Percentiles rank a stretch among this genome's conserved stretches.
Conservation (phyloP, 2,113 vertebrate species). For the Oryzias celebensis region DNA sequence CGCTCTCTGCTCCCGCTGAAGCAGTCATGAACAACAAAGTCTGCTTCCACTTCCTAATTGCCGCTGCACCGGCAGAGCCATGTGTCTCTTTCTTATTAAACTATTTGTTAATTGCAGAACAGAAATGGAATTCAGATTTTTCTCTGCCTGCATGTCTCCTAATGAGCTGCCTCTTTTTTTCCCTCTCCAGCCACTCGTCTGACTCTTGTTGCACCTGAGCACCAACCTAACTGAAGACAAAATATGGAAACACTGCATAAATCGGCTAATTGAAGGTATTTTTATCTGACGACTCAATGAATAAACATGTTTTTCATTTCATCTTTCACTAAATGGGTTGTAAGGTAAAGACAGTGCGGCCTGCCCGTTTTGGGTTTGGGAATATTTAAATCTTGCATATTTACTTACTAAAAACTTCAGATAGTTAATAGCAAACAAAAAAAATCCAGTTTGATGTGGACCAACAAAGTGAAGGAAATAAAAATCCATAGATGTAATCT, state of each 20-base stretch:
- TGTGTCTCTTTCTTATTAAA: slow-evolving; percentile 60
- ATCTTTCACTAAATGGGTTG: background rate
- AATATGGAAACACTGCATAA: background rate
- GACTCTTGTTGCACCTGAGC: slow-evolving; percentile 30
- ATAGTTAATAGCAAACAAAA: too few relatives aligned
- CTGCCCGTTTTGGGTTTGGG: too few relatives aligned
- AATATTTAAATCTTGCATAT: too few relatives aligned
- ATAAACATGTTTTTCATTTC: slow-evolving; percentile 15
- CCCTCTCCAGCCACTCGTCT: background rate
- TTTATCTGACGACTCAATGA: slow-evolving; percentile 12
- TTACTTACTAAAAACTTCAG: too few relatives aligned
- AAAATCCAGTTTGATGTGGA: too few relatives aligned
- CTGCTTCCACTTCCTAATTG: slow-evolving; percentile 43
- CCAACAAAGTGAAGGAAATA: too few relatives aligned
- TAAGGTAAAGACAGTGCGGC: background rate
- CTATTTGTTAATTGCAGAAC: slow-evolving; percentile 62
- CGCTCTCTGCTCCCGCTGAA: slow-evolving; percentile 6
- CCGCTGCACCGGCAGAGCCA: slow-evolving; percentile 22
- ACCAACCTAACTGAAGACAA: slow-evolving; percentile 3
- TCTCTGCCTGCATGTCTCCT: slow-evolving; percentile 38
- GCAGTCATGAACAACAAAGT: slow-evolving; percentile 31
- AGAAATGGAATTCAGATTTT: slow-evolving; percentile 33
- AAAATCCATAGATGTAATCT: too few relatives aligned
- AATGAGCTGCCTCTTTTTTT: slow-evolving; percentile 49
- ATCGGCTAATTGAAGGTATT: slow-evolving; percentile 7